phyloP scores from a whole-genome alignment of 2,888 invertebrate genomes.

The Tortricodes alternella region DNA sequence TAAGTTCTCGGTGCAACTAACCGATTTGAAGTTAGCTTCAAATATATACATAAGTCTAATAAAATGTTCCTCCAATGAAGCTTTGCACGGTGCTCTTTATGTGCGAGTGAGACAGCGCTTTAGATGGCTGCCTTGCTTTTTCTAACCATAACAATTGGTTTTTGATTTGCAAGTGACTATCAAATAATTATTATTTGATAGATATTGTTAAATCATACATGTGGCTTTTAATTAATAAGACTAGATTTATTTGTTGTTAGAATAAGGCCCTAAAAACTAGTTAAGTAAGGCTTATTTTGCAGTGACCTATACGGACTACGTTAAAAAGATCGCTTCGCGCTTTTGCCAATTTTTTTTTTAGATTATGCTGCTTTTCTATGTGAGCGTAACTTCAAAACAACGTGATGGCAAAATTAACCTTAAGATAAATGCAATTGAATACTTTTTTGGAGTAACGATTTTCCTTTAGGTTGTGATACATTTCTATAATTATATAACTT shows the following conservation, averaged over 20 bases:
- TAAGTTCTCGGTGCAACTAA: neutral
- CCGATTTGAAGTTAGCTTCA: neutral
- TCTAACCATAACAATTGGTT: neutral
- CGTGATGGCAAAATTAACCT: neutral
- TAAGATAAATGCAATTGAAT: neutral
- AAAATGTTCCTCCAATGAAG: neutral
- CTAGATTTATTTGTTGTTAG: slow-evolving; percentile 5
- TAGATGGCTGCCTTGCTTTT: neutral
- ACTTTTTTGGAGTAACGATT: neutral
- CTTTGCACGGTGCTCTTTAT: slow-evolving; percentile 10
- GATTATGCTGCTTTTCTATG: neutral
- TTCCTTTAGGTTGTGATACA: neutral
- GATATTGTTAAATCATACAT: neutral
- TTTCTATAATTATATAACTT: neutral
- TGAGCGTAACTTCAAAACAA: neutral
- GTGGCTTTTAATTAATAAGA: neutral
- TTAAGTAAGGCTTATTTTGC: slow-evolving; percentile 4
- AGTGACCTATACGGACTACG: neutral
- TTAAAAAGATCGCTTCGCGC: neutral
- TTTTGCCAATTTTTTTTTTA: neutral
- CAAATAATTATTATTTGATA: slow-evolving; percentile 1
- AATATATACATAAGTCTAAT: too few species aligned
- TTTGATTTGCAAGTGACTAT: neutral
- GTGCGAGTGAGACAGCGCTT: neutral
- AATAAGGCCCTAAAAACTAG: neutral